Base-by-base conservation (phyloP, 2,888 invertebrate species). In the Thymelicus lineola region DNA sequence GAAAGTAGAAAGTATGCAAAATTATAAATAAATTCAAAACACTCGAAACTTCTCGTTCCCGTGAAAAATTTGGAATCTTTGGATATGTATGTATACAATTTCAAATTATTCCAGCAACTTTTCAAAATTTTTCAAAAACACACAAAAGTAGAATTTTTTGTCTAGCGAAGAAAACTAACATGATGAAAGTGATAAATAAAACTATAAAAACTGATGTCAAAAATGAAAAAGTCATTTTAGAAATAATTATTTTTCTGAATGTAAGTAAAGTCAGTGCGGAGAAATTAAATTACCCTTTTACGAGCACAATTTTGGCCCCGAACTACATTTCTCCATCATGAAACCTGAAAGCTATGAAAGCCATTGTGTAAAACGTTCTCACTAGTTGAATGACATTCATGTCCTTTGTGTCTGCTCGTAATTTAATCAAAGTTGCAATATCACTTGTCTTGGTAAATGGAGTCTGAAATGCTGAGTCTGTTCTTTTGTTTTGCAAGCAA, bases 231-330 rank as follows among this genome's bases (percentile, higher is more conserved):
- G 42, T 42, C 15, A 50, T 9, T 50, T 50, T 12, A 62, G n/a
- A 48, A 48, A 28, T 12, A 20, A 15, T n/a, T 48, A 48, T 38
- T 48, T 28, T n/a, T 3, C 9, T 46, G 28, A 28, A 28, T 45
- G 28, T 1, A 46, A n/a, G 28, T n/a, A 7, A 35, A 20, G 38
- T 17, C 46, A 61, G 35, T 15, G 61, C 61, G 35, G 10, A 48
- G n/a, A 48, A 35, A 62, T 62, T 62, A 62, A 62, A 62, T 62
- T 62, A 46, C 61, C 46, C 48, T 48, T 62, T 35, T 35, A 28
- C 46, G 61, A 62, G 48, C 35, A 62, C 61, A 62, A 60, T 62
- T 62, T 62, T 62, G 61, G 61, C 7, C 61, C 48, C 45, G 61
- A 62, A 62, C 48, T 35, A 62, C 61, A 35, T 62, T 35, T 48